Base-by-base conservation (phyloP, 2,888 invertebrate genomes). In the Trachelus stipa region DNA sequence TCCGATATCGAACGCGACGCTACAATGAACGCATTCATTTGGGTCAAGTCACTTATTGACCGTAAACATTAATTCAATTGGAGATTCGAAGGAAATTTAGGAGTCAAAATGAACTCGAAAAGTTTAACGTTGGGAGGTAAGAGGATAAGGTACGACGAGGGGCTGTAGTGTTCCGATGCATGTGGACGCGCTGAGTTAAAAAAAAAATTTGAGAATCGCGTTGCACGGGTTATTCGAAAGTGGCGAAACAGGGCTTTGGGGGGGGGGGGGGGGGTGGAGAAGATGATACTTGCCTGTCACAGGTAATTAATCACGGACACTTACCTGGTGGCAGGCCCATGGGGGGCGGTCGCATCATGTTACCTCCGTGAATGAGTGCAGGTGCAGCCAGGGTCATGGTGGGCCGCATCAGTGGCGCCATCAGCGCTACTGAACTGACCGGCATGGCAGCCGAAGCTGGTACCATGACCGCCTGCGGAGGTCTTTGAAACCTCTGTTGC, bases 311-410 rank as follows among this genome's bases (percentile, higher is more conserved):
- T 74, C 77, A 82, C 79, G 85, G 85, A 87, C 88, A 93, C 93
- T 92, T 94, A 94, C 94, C 94, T 94, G 94, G 94, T 85, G 94
- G 94, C 89, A 94, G 92, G 91, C 93, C 94, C 92, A 94, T 93
- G 88, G 93, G 94, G 88, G 94, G 94, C 89, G 94, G 94, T 92
- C 94, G 92, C 93, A 94, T 94, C 92, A 94, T 92, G 92, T 93
- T 94, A 90, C 94, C 94, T 90, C 93, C 93, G 84, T 91, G 92
- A 90, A 92, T 91, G 87, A 92, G 93, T 89, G 91, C 92, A 73
- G 93, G 93, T 34, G 93, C 93, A 69, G 92, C 92, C 68, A 93
- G 87, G 77, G 93, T 92, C 90, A 92, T 92, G 76, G 92, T 91
- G n/a, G 92, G 93, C 81, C 93, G 88, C 92, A 93, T 92, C 11